Percentiles rank a stretch among this genome's conserved stretches.
Evolutionary conservation across 2,113 vertebrate genomes (phyloP).

Genomic region (Ciconia stormi): DNA sequence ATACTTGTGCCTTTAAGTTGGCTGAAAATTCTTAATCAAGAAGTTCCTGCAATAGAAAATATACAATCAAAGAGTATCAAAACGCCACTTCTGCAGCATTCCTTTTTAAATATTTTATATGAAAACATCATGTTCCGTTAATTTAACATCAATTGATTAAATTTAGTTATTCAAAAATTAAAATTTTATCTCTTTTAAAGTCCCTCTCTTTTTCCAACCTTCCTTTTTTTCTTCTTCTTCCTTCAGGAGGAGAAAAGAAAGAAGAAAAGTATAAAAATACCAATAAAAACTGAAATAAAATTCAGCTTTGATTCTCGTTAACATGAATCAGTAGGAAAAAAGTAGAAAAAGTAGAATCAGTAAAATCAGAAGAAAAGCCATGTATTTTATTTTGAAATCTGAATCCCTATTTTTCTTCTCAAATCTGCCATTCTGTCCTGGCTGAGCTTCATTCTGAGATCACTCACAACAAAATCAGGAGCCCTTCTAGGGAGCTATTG

Average conservation of each 20-base stretch:
- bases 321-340: background rate
- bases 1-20: background rate
- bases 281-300: background rate
- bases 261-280: background rate
- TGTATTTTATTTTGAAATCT: background rate
- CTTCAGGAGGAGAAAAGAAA: background rate
- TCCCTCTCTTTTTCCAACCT: background rate
- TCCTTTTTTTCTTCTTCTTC: background rate
- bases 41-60: background rate
- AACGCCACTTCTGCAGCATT: background rate
- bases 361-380: background rate
- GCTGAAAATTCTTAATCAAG: slow-evolving; percentile 1
- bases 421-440: background rate
- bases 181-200: background rate
- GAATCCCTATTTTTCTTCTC: background rate
- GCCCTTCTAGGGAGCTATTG: background rate
- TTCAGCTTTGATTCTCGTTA: background rate
- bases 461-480: background rate
- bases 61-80: background rate
- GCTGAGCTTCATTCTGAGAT: background rate
- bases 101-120: background rate
- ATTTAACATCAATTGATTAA: background rate
- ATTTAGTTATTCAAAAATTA: background rate
- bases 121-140: background rate
- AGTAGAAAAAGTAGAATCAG: background rate